These are phyloP conservation scores for Glandiceps talaboti DNA, from an alignment of 53 echinoderm and acorn worm species.

Conservation along the genomic window DNA sequence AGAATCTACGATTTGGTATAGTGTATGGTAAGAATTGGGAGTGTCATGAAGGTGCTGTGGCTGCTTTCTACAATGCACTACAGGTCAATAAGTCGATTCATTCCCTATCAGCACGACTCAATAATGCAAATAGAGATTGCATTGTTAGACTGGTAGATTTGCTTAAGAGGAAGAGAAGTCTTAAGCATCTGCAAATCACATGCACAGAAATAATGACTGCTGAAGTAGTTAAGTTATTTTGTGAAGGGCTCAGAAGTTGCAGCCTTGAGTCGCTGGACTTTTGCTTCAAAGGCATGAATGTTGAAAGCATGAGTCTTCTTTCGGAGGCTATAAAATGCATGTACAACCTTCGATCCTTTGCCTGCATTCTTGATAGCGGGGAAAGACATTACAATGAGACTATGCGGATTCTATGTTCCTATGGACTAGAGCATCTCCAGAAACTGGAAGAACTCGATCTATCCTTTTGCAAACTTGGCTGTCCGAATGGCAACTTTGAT, in stretches of 20 bases:
- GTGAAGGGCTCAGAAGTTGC: background rate
- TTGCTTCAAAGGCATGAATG: background rate
- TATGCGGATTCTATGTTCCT: background rate
- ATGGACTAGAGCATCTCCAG: background rate
- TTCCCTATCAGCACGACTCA: background rate
- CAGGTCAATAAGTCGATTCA: background rate
- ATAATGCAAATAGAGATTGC: background rate
- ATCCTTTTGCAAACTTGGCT: background rate
- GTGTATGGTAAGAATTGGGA: background rate
- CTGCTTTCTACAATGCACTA: background rate
- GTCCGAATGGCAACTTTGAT: background rate
- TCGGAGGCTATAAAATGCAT: background rate
- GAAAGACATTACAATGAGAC: background rate
- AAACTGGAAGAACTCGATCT: background rate
- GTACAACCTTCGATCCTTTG: background rate
- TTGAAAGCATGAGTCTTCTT: background rate
- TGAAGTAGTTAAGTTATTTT: background rate
- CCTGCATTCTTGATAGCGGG: background rate
- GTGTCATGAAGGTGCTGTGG: background rate
- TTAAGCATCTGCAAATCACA: background rate
- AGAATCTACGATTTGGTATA: background rate
- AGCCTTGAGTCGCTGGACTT: background rate
- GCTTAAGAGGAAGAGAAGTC: background rate
- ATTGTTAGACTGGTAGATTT: background rate
- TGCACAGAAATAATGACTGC: constrained; percentile 7